phyloP scores from a whole-genome alignment of 2,888 invertebrate genomes.

The Chelonus formosanus region DNA sequence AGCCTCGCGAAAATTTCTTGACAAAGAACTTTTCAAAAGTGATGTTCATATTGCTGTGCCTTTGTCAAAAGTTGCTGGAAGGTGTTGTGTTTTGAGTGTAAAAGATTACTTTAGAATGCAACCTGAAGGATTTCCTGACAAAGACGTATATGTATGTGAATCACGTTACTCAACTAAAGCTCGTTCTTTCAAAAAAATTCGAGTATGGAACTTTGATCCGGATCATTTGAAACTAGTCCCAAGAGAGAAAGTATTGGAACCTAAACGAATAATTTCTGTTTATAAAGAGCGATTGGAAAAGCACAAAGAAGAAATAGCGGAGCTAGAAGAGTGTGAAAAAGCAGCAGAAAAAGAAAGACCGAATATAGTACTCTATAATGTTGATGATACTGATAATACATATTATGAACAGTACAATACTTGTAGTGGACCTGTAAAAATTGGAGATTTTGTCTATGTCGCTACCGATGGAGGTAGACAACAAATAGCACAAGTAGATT shows the following conservation, averaged over 20 bases:
- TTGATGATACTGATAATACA: conserved; percentile 79
- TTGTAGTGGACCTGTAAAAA: conserved; percentile 83
- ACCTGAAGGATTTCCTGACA: conserved; percentile 87
- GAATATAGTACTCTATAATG: conserved; percentile 80
- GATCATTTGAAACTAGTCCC: conserved; percentile 73
- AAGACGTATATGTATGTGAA: conserved; percentile 97
- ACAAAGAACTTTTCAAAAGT: conserved; percentile 96
- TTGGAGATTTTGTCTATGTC: conserved; percentile 95
- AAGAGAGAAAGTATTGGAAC: conserved; percentile 80
- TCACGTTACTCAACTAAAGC: conserved; percentile 88
- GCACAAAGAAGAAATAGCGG: conserved; percentile 88
- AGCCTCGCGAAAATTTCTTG: conserved; percentile 92
- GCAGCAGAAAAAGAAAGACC: conserved; percentile 86
- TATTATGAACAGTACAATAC: conserved; percentile 95
- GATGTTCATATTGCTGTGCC: conserved; percentile 87
- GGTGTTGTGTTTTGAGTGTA: conserved; percentile 93
- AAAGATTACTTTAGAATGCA: conserved; percentile 92
- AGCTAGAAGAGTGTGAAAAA: conserved; percentile 83
- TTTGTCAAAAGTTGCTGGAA: conserved; percentile 84
- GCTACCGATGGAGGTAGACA: conserved; percentile 90
- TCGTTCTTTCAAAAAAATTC: conserved; percentile 93
- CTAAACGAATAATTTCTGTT: conserved; percentile 89
- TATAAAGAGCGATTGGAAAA: conserved; percentile 91
- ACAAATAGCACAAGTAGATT: conserved; percentile 91
- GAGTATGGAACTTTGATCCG: conserved; percentile 76